Base-by-base conservation (phyloP, 2,888 invertebrate genomes). In the Anarsia innoxiella region DNA sequence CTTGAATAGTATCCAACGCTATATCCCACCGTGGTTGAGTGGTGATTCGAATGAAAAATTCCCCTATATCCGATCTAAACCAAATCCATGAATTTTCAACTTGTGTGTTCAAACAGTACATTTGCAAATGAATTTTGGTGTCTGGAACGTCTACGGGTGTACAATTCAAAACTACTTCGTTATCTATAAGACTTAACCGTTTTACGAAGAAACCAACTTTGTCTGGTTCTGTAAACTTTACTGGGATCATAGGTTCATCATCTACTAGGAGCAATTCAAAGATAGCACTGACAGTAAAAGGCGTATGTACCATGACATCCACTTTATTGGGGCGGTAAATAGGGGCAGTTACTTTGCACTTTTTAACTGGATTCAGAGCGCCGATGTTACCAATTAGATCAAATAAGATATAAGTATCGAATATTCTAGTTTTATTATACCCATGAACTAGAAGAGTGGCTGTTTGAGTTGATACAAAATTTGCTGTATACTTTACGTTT, bases 391-490 rank as follows among this genome's bases (percentile, higher is more conserved):
- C 84, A 12, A 58, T 44, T 2, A 84, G 67, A 36, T 64, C 23
- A 53, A 83, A 82, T 37, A 74, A 50, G 19, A 80, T 59, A 33
- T 78, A 83, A 0, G 80, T 77, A 44, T 84, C 84, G 44, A 82
- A 84, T 41, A 84, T 70, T 51, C 82, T 59, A 37, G 79, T 78
- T 64, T 83, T 83, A 40, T 79, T 84, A 37, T 76, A 78, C 16
- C 83, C 83, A 40, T 80, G 75, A 23, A 83, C 59, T 5, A 84
- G 56, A 16, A 84, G 65, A 33, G 74, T 59, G 25, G 76, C 69
- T 14, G 45, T 58, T 41, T 75, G 68, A 42, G 70, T 61, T 8
- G 56, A 45, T 8, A 75, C 63, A 49, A 77, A 82, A 49, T 79
- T 77, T 1, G 79, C 82, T 6, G 53, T 54, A 41, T 69, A 83